Conservation (phyloP, 2,797 vertebrate genomes). For the Ctenopoma kingsleyae region DNA sequence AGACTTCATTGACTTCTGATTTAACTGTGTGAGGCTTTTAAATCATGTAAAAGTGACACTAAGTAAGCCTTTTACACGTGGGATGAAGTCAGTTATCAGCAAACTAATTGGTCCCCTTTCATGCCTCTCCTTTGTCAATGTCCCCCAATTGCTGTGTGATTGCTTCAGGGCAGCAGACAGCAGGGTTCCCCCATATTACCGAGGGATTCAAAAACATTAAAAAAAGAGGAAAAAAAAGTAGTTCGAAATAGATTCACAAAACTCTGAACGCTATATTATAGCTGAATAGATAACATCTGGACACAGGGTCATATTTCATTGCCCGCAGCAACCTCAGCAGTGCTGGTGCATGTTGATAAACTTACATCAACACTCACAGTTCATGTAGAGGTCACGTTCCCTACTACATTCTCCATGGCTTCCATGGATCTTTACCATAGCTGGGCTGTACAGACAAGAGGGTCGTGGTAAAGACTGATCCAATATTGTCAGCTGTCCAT, state of each 20-base stretch:
- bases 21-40: constrained; percentile 87
- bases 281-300: constrained; percentile 62
- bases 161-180: constrained; percentile 85
- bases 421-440: constrained; percentile 87
- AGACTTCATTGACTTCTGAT: constrained; percentile 90
- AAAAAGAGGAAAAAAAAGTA: constrained; percentile 4
- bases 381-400: constrained; percentile 86
- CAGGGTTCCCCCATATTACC: constrained; percentile 55
- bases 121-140: constrained; percentile 83
- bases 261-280: constrained; percentile 46
- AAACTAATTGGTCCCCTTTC: constrained; percentile 80
- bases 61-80: constrained; percentile 83
- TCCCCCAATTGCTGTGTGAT: constrained; percentile 85
- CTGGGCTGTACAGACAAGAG: constrained; percentile 76
- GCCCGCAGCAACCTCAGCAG: constrained; percentile 87
- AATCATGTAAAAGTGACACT: constrained; percentile 87
- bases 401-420: constrained; percentile 80
- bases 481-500: constrained; percentile 86
- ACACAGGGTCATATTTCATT: constrained; percentile 71
- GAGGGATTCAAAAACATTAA: constrained; percentile 66
- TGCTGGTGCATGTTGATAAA: constrained; percentile 87
- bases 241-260: constrained; percentile 57
- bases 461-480: constrained; percentile 85
- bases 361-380: constrained; percentile 86
- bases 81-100: constrained; percentile 87